These are phyloP conservation scores for Cephus pygmeus DNA, from an alignment of 2,888 invertebrate species.

Conservation along the genomic window DNA sequence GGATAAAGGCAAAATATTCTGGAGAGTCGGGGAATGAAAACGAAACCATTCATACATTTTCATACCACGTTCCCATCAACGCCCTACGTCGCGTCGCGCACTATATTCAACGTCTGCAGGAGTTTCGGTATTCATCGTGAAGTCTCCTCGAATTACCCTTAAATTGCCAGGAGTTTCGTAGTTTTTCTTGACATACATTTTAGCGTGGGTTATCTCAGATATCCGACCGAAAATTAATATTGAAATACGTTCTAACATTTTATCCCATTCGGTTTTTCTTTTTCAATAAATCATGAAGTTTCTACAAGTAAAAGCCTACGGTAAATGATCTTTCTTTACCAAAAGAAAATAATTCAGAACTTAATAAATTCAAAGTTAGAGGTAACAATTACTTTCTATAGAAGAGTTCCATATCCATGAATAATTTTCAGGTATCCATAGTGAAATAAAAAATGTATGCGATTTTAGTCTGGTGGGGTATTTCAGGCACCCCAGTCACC, in stretches of 20 bases:
- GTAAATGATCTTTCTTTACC: neutral
- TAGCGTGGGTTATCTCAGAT: neutral
- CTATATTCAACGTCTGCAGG: neutral
- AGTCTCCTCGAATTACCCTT: neutral
- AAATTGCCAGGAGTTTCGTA: neutral
- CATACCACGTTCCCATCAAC: neutral
- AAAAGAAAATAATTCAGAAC: neutral
- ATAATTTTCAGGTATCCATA: neutral
- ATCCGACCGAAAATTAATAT: neutral
- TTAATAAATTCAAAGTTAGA: neutral
- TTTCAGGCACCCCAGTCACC: neutral
- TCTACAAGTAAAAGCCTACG: neutral
- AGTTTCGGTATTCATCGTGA: neutral
- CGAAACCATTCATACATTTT: constrained; percentile 7
- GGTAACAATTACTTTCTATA: neutral
- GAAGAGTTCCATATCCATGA: neutral
- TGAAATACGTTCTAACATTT: neutral
- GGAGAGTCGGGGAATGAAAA: neutral
- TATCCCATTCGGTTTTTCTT: neutral
- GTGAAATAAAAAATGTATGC: too few species aligned
- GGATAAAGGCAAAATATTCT: neutral
- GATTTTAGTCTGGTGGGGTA: too few species aligned
- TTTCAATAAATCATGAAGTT: too few species aligned
- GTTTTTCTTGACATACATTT: neutral
- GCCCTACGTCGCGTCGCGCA: neutral